Evolutionary conservation across 2,797 vertebrate genomes (phyloP), one percentile per base, ranked within the genome.

Genomic region (Gambusia yucatana): DNA sequence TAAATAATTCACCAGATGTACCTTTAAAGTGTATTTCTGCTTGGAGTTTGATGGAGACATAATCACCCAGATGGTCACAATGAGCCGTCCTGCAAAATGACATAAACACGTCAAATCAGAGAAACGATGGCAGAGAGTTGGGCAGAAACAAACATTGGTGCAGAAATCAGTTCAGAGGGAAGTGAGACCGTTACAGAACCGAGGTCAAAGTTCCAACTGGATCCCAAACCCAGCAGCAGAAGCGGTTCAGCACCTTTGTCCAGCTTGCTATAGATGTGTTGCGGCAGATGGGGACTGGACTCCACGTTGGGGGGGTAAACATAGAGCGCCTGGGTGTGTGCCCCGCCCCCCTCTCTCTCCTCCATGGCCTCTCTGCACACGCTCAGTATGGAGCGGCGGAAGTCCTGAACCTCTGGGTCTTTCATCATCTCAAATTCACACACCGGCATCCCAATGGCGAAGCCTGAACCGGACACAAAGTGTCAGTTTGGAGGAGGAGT

Each of bases 1-100:
- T 30, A 44, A 63, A 47, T n/a, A 63, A 43, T 59, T 47, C 11
- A 8, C 22, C 25, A 25, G 22, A 8, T 48, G 73, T 82, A 93
- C 91, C 93, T 94, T 94, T 22, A 94, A 81, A 0, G 96, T 96
- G 91, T 96, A 96, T 76, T 97, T 96, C 92, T 97, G 96, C 89
- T 97, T 96, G 77, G 96, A 94, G 88, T 96, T 96, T 0, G 95
- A 96, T 0, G 96, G 96, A 72, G 95, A 96, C 77, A 97, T 95
- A 6, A 97, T 96, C 67, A 97, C 96, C 96, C 96, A 97, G 86
- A 97, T 96, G 20, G 95, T 96, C 33, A 96, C 95, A 0, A 96
- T 96, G 80, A 97, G 80, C 77, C 95, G 92, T 4, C 96, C 96
- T 96, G 85, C 9, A 72, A 69, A 84, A 20, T 77, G 3, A 77